Conservation (phyloP, 2,888 invertebrate species). For the Julus scandinavius region DNA sequence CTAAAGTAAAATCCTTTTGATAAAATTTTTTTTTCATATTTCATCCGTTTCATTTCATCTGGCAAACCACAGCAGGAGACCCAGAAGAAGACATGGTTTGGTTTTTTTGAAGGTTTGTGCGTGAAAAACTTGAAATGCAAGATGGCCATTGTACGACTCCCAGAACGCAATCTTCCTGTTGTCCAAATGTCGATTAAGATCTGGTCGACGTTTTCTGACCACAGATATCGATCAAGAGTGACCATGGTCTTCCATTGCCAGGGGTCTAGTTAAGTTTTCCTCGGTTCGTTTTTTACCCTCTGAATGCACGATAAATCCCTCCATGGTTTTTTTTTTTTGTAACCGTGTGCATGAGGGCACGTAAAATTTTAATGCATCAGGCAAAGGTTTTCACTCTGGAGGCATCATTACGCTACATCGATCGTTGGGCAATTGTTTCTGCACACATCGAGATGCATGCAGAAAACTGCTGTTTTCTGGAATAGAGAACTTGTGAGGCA, state of each 20-base stretch:
- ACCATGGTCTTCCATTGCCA: background rate
- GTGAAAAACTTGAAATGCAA: too few relatives aligned
- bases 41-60: too few relatives aligned
- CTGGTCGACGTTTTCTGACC: background rate
- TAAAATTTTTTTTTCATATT: too few relatives aligned
- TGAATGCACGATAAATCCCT: background rate
- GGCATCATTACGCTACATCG: background rate
- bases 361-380: slow-evolving; percentile 12
- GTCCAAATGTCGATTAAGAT: background rate
- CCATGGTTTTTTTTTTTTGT: too few relatives aligned
- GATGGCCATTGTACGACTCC: too few relatives aligned
- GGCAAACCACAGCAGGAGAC: too few relatives aligned
- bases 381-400: slow-evolving; percentile 20
- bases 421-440: background rate
- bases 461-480: background rate
- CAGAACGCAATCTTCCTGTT: too few relatives aligned
- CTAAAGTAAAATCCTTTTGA: too few relatives aligned
- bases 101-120: too few relatives aligned
- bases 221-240: background rate
- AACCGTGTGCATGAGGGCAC: background rate
- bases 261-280: background rate
- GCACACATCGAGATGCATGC: background rate
- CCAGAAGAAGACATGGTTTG: too few relatives aligned
- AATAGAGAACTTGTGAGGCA: background rate
- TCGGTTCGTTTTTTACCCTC: background rate